A percentile compares a stretch with the other conserved stretches of the same genome.
phyloP scores from a whole-genome alignment of 2,797 vertebrate species.

The Hippoglossus hippoglossus region DNA sequence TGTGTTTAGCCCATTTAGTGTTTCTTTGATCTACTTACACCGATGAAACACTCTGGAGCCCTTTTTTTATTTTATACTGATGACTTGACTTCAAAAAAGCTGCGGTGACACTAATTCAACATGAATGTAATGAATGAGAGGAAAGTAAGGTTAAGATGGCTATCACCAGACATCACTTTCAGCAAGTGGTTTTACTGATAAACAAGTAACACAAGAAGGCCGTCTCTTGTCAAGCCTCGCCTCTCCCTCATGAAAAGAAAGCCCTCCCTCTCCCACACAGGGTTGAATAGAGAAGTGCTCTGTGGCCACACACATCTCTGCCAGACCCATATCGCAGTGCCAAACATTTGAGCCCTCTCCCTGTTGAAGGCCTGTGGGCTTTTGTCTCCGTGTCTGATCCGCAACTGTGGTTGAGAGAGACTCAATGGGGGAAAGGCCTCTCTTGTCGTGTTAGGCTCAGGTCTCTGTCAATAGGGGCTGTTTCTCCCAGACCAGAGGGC shows the following conservation, averaged over 20 bases:
- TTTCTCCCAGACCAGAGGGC: slow-evolving; percentile 46
- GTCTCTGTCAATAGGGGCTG: slow-evolving; percentile 53
- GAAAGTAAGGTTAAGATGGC: slow-evolving; percentile 40
- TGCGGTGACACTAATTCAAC: not conserved
- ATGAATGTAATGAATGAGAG: slow-evolving; percentile 21
- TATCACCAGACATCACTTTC: slow-evolving; percentile 53
- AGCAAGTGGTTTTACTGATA: slow-evolving; percentile 57
- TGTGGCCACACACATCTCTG: slow-evolving; percentile 69
- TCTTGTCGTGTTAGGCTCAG: slow-evolving; percentile 54
- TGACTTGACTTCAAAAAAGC: slow-evolving; percentile 12
- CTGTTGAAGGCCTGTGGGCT: slow-evolving; percentile 58
- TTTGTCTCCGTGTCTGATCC: slow-evolving; percentile 71
- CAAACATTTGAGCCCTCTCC: slow-evolving; percentile 74
- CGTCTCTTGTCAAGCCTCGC: slow-evolving; percentile 41
- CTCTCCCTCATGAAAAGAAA: slow-evolving; percentile 56
- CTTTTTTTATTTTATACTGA: slow-evolving; percentile 15
- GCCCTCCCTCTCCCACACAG: slow-evolving; percentile 54
- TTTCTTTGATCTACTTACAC: not conserved
- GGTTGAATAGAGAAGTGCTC: slow-evolving; percentile 63
- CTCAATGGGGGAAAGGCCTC: slow-evolving; percentile 58
- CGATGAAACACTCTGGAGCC: not conserved
- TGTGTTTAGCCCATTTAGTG: slow-evolving; percentile 7
- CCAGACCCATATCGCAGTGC: slow-evolving; percentile 59
- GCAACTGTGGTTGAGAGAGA: slow-evolving; percentile 52
- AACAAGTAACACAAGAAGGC: slow-evolving; percentile 58